Base-by-base conservation (phyloP, 2,888 invertebrate genomes). In the Apamea epomidion region DNA sequence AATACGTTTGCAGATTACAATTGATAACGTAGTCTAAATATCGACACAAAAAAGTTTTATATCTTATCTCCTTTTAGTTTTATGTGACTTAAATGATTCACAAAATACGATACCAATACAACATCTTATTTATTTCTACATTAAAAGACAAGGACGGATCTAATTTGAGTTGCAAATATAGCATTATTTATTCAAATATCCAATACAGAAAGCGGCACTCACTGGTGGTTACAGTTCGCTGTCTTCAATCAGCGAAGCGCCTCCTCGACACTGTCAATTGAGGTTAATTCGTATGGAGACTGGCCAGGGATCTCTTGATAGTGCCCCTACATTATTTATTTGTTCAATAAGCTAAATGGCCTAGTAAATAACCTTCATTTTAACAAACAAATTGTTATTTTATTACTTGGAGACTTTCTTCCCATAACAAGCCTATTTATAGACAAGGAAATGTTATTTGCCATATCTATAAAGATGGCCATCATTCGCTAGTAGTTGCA, bases 251-350 rank as follows among this genome's bases (percentile, higher is more conserved):
- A 96, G 94, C 95, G 94, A 95, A 96, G 96, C 95, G 96, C 96
- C 96, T 96, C 92, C 95, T 95, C 94, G 94, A 92, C 93, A 92
- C 94, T 92, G 93, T 97, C 97, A 97, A 97, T 97, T 97, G 97
- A 96, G 97, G 97, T 97, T 96, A 97, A 97, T 96, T 97, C 93
- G 91, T 95, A 95, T 93, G 94, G 94, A 96, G 96, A 95, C 96
- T 94, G 95, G 93, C 94, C 94, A 96, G 94, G 95, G 95, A 96
- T 95, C 95, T 93, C 95, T 94, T 95, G 91, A 91, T 93, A 92
- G 84, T 89, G 95, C 95, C 96, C 95, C 94, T 95, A 93, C 94
- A 94, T 95, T 95, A 95, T 96, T 94, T 95, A 95, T 95, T 94
- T 94, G 95, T 95, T 94, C 95, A 96, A 96, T 96, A 95, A 95